Evolutionary conservation across 2,797 vertebrate species (phyloP).

Genomic region (Taenioides sp.): DNA sequence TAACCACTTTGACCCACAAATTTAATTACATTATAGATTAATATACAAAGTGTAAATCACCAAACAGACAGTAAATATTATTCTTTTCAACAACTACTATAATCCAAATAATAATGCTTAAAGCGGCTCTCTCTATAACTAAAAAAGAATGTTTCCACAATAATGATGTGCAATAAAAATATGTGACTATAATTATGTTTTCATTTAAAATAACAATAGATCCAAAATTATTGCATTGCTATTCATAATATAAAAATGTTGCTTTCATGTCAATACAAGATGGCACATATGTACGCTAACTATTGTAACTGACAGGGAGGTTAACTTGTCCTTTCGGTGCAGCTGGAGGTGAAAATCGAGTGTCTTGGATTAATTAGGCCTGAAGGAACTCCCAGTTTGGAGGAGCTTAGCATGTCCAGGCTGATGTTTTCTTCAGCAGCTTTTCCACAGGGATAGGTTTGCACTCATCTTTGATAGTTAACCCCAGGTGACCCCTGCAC

Average conservation of each 20-base stretch:
- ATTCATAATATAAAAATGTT: too few relatives aligned
- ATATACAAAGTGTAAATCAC: not conserved
- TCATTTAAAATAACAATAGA: too few relatives aligned
- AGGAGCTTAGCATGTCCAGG: slow-evolving; percentile 75
- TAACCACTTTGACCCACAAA: slow-evolving; percentile 33
- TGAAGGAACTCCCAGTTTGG: slow-evolving; percentile 76
- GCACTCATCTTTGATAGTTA: slow-evolving; percentile 86
- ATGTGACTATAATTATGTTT: too few relatives aligned
- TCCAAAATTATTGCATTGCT: too few relatives aligned
- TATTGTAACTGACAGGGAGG: not conserved
- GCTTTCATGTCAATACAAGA: not conserved
- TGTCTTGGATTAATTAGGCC: slow-evolving; percentile 83
- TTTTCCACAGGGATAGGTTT: slow-evolving; percentile 84
- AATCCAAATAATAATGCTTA: too few relatives aligned
- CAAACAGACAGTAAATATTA: not conserved
- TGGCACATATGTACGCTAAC: not conserved
- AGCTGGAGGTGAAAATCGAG: slow-evolving; percentile 44
- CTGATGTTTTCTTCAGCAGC: slow-evolving; percentile 77
- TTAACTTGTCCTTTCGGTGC: slow-evolving; percentile 8
- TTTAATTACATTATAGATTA: not conserved
- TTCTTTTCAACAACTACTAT: not conserved
- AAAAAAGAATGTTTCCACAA: not conserved
- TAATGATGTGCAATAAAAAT: not conserved
- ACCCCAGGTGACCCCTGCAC: slow-evolving; percentile 75
- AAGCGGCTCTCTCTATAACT: not conserved